Conservation (phyloP, 2,113 vertebrate genomes). For the Sphyrna mokarran region DNA sequence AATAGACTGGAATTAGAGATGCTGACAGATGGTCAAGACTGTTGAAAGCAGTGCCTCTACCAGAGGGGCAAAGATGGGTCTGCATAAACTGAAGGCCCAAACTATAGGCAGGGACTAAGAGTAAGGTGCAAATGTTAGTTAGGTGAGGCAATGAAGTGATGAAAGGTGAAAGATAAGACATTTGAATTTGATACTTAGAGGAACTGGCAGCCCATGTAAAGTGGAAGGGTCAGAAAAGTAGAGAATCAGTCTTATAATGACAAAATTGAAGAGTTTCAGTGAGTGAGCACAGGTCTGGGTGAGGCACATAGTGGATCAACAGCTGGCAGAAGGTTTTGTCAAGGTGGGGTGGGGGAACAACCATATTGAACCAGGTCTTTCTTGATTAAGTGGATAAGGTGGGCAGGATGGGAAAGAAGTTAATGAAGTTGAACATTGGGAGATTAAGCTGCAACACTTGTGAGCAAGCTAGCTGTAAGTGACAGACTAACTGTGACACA, state of each 20-base stretch:
- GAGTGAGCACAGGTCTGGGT: not conserved
- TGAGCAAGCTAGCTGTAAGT: not conserved
- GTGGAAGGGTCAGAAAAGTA: not conserved
- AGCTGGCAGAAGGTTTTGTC: not conserved
- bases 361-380: not conserved
- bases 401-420: not conserved
- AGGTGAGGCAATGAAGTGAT: not conserved
- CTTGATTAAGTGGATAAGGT: not conserved
- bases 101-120: not conserved
- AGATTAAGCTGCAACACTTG: not conserved
- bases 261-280: not conserved
- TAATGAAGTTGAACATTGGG: not conserved
- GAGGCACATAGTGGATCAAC: not conserved
- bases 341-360: not conserved
- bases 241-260: not conserved
- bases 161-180: not conserved
- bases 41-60: not conserved
- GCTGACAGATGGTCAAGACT: not conserved
- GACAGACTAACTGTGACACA: not conserved
- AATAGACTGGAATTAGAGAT: not conserved
- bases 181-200: not conserved
- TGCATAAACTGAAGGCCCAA: not conserved
- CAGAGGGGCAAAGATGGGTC: not conserved
- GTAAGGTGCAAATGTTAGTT: not conserved
- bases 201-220: not conserved